Conservation (phyloP, 2,113 vertebrate genomes). For the Scomber japonicus region DNA sequence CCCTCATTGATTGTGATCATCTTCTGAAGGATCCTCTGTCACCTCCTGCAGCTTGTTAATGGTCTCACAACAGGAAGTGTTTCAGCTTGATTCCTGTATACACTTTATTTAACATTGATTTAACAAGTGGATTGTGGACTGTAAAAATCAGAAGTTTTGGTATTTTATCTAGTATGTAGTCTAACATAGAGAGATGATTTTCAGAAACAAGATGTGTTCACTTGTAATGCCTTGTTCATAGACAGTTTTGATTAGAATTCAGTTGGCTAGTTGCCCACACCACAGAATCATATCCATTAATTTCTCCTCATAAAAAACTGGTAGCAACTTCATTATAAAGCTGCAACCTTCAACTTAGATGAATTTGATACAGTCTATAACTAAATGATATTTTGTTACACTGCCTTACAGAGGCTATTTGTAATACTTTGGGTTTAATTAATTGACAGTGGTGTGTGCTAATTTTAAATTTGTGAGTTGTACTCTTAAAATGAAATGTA, state of each 20-base stretch:
- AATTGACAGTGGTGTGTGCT: constrained; percentile 8
- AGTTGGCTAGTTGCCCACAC: constrained; percentile 16
- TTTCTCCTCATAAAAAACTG: constrained; percentile 1
- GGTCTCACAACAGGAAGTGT: background rate
- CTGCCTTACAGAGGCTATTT: background rate
- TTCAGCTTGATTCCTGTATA: background rate
- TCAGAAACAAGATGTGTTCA: background rate
- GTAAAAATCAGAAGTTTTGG: background rate
- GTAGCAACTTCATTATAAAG: constrained; percentile 29
- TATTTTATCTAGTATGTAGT: background rate
- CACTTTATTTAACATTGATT: background rate
- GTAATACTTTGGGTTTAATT: constrained; percentile 6
- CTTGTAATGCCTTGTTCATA: background rate
- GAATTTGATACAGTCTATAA: background rate
- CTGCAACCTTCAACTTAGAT: constrained; percentile 7
- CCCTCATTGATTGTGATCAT: background rate
- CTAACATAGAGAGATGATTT: background rate
- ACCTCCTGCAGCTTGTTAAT: constrained; percentile 5
- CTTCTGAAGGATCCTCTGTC: constrained; percentile 5
- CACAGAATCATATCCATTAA: constrained; percentile 10
- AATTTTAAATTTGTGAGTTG: constrained; percentile 21
- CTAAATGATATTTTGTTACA: background rate
- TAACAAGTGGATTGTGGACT: background rate
- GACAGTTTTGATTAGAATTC: constrained; percentile 14
- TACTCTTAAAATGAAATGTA: background rate